Base-by-base conservation (phyloP, 2,797 vertebrate genomes). In the Clarias fuscus region DNA sequence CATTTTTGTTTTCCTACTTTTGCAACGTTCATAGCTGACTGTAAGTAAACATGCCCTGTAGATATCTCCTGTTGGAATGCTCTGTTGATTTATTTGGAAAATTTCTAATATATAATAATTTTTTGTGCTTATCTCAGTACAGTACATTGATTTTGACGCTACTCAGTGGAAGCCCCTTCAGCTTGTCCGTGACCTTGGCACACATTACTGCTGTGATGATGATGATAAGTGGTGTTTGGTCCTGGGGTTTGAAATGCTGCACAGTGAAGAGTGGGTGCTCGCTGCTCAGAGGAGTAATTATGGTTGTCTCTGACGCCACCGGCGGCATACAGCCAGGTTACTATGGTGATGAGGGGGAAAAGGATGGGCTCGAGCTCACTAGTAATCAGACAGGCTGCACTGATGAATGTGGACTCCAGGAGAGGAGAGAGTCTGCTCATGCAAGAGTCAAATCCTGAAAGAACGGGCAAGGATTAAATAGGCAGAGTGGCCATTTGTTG, bases 301-400 rank as follows among this genome's bases (percentile, higher is more conserved):
- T 71, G 73, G 85, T 37, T 68, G 59, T 72, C 53, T 65, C 76
- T 84, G 59, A 86, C 15, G 68, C 82, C 62, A 68, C 33, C 56
- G 70, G 70, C 72, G 58, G 65, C 24, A 71, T 83, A 62, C 71
- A 56, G 77, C 83, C 83, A 82, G 87, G 85, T 87, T 88, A 85
- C 85, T 88, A 88, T 88, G 75, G 76, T 76, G 83, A 89, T 83
- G 79, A 82, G 72, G 67, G 79, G 79, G 73, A 82, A 61, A 83
- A 70, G 61, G 79, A 65, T 7, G 37, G 81, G 59, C 64, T 84
- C 48, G 56, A 75, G 24, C n/a, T 22, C 80, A 87, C 83, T 43
- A 75, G 77, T 86, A 86, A 88, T 89, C 87, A 89, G 85, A 76
- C 53, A 43, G 85, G 85, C 5, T 30, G 68, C 17, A 15, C 75